Conservation (phyloP, 2,888 invertebrate genomes). For the Amaurobius ferox region DNA sequence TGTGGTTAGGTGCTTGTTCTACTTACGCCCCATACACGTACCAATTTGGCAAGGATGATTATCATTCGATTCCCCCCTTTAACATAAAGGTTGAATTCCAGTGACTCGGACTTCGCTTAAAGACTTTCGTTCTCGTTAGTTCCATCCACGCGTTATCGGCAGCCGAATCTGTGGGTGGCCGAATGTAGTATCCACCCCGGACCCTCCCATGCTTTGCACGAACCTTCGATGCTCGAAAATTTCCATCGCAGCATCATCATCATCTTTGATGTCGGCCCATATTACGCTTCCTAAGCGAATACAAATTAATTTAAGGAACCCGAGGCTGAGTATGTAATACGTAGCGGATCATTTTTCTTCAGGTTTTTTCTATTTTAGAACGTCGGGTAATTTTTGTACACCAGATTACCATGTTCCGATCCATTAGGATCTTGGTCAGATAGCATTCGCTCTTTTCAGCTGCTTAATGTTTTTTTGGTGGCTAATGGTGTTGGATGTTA, state of each 20-base stretch:
- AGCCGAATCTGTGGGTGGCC: conserved; percentile 62
- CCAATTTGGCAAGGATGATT: neutral
- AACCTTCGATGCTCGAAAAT: conserved; percentile 43
- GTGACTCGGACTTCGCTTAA: neutral
- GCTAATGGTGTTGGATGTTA: conserved; percentile 61
- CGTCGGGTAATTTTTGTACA: conserved; percentile 66
- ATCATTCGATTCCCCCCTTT: neutral
- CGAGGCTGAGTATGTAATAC: conserved; percentile 44
- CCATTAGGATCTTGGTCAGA: conserved; percentile 66
- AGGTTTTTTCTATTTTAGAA: conserved; percentile 35
- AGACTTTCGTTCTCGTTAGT: neutral
- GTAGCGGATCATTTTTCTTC: conserved; percentile 62
- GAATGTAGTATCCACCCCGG: conserved; percentile 53
- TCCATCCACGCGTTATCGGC: conserved; percentile 49
- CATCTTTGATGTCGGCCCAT: conserved; percentile 61
- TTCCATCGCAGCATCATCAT: conserved; percentile 64
- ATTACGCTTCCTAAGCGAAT: conserved; percentile 70
- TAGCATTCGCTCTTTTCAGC: conserved; percentile 66
- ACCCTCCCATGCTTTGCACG: conserved; percentile 48
- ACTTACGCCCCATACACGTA: neutral
- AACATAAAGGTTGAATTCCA: neutral
- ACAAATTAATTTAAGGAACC: conserved; percentile 70
- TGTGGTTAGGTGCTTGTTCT: neutral
- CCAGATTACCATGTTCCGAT: conserved; percentile 68
- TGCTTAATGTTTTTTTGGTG: conserved; percentile 60